Conservation (phyloP, 1,140 invertebrate species). For the Pachypeltis micranthus region DNA sequence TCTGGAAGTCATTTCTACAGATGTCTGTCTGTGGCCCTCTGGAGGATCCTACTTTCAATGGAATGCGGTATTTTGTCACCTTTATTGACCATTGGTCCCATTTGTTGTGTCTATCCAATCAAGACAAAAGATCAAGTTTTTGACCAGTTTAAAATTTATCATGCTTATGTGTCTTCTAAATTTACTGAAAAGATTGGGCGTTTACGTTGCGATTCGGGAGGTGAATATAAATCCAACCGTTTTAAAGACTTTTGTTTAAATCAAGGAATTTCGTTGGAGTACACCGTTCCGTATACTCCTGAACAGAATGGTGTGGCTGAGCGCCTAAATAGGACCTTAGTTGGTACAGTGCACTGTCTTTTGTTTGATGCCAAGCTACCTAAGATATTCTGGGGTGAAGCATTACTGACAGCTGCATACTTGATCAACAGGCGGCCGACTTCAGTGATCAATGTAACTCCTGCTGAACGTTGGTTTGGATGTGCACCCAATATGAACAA, state of each 20-base stretch:
- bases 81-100: not conserved
- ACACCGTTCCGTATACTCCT: conserved; percentile 29
- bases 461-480: not conserved
- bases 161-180: not conserved
- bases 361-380: not conserved
- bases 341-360: too few relatives aligned
- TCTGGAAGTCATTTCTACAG: too few relatives aligned
- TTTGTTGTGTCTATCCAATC: not conserved
- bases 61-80: too few relatives aligned
- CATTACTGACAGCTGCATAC: not conserved
- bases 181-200: not conserved
- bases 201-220: not conserved
- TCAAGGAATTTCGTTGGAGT: conserved; percentile 29
- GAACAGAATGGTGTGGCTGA: conserved; percentile 33
- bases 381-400: not conserved
- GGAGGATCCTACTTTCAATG: too few relatives aligned
- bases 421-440: not conserved
- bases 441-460: not conserved
- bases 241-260: conserved; percentile 24
- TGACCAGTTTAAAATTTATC: not conserved
- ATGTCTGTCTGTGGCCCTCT: too few relatives aligned
- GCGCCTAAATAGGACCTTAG: conserved; percentile 30
- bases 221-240: conserved; percentile 12
- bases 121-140: not conserved
- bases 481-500: not conserved